A percentile compares a stretch with the other conserved stretches of the same genome.
These are phyloP conservation scores for Crotalus tigris DNA, from an alignment of 2,113 vertebrate species.

Conservation along the genomic window DNA sequence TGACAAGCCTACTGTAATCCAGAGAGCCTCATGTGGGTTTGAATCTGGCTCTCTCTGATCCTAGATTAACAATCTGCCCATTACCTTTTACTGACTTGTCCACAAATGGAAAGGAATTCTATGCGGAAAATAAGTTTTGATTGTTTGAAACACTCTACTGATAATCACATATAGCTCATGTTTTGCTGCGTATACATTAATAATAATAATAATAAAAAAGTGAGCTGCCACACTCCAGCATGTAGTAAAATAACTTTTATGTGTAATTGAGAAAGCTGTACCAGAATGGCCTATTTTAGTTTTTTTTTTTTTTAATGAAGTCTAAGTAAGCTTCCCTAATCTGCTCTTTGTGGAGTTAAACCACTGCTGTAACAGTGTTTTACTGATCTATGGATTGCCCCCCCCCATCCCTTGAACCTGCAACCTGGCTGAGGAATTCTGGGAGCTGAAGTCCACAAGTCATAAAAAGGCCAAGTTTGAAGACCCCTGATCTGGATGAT, in stretches of 20 bases:
- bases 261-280: not conserved
- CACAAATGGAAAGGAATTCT: not conserved
- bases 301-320: not conserved
- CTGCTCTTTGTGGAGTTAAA: not conserved
- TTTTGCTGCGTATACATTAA: not conserved
- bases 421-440: not conserved
- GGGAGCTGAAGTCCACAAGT: too few species aligned
- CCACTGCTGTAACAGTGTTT: not conserved
- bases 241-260: not conserved
- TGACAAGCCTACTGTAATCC: not conserved
- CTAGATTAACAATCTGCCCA: not conserved
- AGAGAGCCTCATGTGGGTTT: not conserved
- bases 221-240: not conserved
- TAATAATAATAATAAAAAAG: not conserved
- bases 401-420: not conserved
- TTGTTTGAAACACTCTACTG: not conserved
- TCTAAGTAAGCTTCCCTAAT: not conserved
- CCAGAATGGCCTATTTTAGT: not conserved
- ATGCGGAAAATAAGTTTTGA: not conserved
- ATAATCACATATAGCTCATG: not conserved
- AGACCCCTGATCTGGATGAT: too few species aligned
- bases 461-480: too few species aligned
- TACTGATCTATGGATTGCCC: not conserved
- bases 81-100: not conserved
- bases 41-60: not conserved